Base-by-base conservation (phyloP, 2,113 vertebrate genomes). In the Motacilla alba region DNA sequence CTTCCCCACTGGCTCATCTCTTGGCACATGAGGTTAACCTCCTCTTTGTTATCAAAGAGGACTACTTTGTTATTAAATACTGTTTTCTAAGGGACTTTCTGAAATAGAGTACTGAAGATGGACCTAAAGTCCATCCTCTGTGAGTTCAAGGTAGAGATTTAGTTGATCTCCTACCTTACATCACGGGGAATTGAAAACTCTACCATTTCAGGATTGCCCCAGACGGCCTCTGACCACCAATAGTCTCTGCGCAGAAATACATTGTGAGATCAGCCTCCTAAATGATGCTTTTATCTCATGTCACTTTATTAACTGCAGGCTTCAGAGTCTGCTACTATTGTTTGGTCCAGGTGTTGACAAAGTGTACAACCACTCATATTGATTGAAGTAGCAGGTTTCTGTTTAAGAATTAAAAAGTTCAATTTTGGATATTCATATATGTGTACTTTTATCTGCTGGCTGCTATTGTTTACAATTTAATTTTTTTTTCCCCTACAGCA, bases 211-310 rank as follows among this genome's bases (percentile, higher is more conserved):
- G 15, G 19, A 23, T 4, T 52, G 8, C 33, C 19, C 10, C 18
- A 59, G 33, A 11, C 0, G 0, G 15, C 23, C 15, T 73, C 22
- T 0, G 2, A 27, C 15, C 26, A 66, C 23, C 19, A 13, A n/a
- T 0, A 72, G 28, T 22, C 22, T 50, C 19, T 67, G 16, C 53
- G 30, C 11, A 78, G 60, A 84, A 77, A 49, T 10, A 31, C 9
- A 47, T 10, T 26, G 19, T 13, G 18, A 82, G 19, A 43, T 53
- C 11, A 59, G 20, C 6, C 28, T 85, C 26, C 15, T 41, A 62
- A 87, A 22, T 7, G 1, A 12, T 60, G 10, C 16, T 49, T 87
- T 82, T 69, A 33, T 47, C 27, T 74, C 55, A 64, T 15, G 21
- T 39, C 28, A 58, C 14, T 66, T 47, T 26, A 58, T 41, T 62